Percentiles rank a stretch among this genome's conserved stretches.
Evolutionary conservation across 2,113 vertebrate genomes (phyloP).

Genomic region (Stegostoma tigrinum): DNA sequence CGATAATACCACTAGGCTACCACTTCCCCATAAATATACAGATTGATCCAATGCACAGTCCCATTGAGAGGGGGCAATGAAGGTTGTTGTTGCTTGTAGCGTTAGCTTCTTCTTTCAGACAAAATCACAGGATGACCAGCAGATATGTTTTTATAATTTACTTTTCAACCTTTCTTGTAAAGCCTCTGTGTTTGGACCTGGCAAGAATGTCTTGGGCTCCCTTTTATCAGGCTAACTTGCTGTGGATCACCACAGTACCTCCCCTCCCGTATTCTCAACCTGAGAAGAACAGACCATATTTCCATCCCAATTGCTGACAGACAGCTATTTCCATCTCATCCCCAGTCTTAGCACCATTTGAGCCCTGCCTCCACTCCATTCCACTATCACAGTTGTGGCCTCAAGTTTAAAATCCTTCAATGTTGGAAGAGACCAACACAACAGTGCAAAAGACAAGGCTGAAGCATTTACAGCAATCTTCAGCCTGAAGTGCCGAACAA

Average conservation of each 20-base stretch:
- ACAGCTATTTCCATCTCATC: neutral
- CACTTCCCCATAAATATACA: too few relatives aligned
- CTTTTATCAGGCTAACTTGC: neutral
- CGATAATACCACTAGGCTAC: too few relatives aligned
- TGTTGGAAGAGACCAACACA: too few relatives aligned
- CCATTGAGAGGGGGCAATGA: too few relatives aligned
- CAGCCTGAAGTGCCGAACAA: too few relatives aligned
- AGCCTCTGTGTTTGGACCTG: neutral
- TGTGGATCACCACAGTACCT: neutral
- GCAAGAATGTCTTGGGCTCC: neutral
- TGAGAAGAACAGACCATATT: neutral
- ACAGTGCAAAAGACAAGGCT: too few relatives aligned
- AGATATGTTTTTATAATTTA: neutral
- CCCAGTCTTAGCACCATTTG: neutral
- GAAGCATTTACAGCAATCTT: too few relatives aligned
- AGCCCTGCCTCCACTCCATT: too few relatives aligned
- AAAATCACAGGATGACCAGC: too few relatives aligned
- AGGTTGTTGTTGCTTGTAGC: too few relatives aligned
- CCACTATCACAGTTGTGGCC: neutral
- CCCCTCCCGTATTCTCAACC: neutral
- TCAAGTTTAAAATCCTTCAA: neutral
- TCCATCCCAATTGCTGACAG: neutral
- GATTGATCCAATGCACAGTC: too few relatives aligned
- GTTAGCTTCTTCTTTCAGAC: too few relatives aligned
- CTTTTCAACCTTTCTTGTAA: neutral